Evolutionary conservation across 2,797 vertebrate genomes (phyloP).

Genomic region (Monodelphis domestica): DNA sequence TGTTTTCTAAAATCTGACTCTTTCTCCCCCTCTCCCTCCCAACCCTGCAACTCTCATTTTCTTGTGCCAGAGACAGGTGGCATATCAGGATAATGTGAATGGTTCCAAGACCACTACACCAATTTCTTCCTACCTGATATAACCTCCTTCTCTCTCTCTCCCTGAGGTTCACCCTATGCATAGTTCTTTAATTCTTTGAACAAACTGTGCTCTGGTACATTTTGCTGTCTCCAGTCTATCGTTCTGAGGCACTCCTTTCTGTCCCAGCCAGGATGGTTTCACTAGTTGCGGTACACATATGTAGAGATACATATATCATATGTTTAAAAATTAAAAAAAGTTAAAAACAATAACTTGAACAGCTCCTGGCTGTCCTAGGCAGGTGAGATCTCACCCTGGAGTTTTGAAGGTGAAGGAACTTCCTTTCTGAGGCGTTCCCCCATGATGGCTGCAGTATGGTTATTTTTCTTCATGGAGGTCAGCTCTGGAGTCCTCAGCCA

Average conservation of each 20-base stretch:
- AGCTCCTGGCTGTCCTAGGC: rapidly evolving
- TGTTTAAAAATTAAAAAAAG: conserved; percentile 65
- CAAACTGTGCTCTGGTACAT: not conserved
- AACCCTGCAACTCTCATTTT: not conserved
- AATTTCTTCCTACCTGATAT: not conserved
- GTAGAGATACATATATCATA: not conserved
- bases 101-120: not conserved
- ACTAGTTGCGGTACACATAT: conserved; percentile 76
- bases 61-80: not conserved
- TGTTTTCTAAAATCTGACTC: not conserved
- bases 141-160: not conserved
- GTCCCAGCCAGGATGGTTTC: conserved; percentile 59
- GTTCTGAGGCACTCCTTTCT: not conserved
- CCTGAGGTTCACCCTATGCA: not conserved
- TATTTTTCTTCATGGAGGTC: not conserved
- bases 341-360: conserved; percentile 72
- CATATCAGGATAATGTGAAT: not conserved
- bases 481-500: not conserved
- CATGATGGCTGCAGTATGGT: not conserved
- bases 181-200: not conserved
- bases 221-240: not conserved
- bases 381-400: rapidly evolving
- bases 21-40: not conserved
- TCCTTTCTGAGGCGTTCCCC: not conserved
- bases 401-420: rapidly evolving